Evolutionary conservation across 2,888 invertebrate species (phyloP).

Genomic region (Lottia scabra): DNA sequence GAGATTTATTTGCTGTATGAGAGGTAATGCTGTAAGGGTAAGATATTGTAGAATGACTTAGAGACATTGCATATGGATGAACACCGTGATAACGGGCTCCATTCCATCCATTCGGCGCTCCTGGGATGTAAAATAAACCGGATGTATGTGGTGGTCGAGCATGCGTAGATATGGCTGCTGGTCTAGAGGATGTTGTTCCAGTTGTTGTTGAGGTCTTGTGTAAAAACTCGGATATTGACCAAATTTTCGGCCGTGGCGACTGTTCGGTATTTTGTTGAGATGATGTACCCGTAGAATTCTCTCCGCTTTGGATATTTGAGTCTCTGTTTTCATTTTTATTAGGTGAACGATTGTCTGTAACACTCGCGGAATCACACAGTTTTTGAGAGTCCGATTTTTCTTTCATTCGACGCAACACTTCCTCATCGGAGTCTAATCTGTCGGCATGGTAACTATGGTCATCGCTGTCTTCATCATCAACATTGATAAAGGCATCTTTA

Average conservation of each 20-base stretch:
- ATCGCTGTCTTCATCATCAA: constrained; percentile 27
- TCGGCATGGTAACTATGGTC: constrained; percentile 20
- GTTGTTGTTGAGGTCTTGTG: constrained; percentile 29
- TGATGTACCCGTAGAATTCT: neutral
- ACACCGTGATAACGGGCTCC: constrained; percentile 47
- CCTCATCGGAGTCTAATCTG: neutral
- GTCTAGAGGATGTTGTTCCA: constrained; percentile 22
- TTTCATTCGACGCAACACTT: constrained; percentile 10
- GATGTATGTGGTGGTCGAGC: constrained; percentile 23
- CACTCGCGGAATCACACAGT: constrained; percentile 6
- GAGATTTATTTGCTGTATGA: constrained; percentile 42
- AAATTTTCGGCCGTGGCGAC: constrained; percentile 49
- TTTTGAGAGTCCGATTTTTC: constrained; percentile 6
- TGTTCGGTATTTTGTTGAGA: constrained; percentile 1
- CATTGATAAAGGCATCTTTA: constrained; percentile 29
- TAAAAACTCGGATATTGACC: constrained; percentile 55
- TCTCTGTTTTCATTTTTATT: constrained; percentile 2
- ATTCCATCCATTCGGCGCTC: constrained; percentile 40
- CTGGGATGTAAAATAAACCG: constrained; percentile 47
- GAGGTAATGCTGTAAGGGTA: constrained; percentile 58
- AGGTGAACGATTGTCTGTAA: constrained; percentile 6
- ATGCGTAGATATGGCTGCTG: constrained; percentile 32
- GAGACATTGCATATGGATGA: constrained; percentile 45
- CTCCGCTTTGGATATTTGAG: neutral
- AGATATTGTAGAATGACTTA: constrained; percentile 58